Evolutionary conservation across 23 tunicate species (phyloP), one percentile per base, ranked within the genome.

Genomic region (Styela clava): DNA sequence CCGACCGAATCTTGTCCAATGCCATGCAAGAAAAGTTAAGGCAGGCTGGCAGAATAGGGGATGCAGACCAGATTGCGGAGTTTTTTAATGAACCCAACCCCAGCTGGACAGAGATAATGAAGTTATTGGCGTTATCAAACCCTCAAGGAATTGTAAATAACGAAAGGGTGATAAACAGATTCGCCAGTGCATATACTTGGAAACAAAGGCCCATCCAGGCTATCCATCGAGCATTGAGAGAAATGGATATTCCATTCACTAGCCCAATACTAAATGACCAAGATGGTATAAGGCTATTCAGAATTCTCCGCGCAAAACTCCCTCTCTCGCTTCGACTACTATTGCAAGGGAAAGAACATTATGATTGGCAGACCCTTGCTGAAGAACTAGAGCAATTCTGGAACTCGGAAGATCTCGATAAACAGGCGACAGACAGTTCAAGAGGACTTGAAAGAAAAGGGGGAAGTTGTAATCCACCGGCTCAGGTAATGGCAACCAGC

Each of bases 91-190:
- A 19, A 21, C 20, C 20, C 19, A 61, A 61, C 64, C 20, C 64
- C 64, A 61, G 64, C 64, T 61, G 64, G 64, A 21, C 19, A 61
- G 19, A 19, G 20, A 21, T 61, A 19, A 61, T 61, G 64, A 61
- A 21, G 64, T 61, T 21, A 21, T 21, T 61, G 21, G 19, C 64
- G 21, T 21, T 61, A 19, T 61, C 64, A 19, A 61, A 61, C 64
- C 64, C 64, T 19, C 64, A 61, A 61, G 64, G 64, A 61, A 61
- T 61, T 61, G 64, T 61, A 21, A 61, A 61, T 21, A 61, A 61
- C 21, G 64, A 61, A 61, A 61, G 64, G 21, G 21, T 61, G 19
- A 61, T 61, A 19, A 61, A 61, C 64, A 21, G 21, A 19, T 61
- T 61, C 64, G 20, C 20, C 19, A 61, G 64, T 19, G 21, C 19